Percentiles rank a stretch among this genome's conserved stretches.
These are phyloP conservation scores for Byasa hedistus DNA, from an alignment of 2,888 invertebrate species.

Conservation along the genomic window DNA sequence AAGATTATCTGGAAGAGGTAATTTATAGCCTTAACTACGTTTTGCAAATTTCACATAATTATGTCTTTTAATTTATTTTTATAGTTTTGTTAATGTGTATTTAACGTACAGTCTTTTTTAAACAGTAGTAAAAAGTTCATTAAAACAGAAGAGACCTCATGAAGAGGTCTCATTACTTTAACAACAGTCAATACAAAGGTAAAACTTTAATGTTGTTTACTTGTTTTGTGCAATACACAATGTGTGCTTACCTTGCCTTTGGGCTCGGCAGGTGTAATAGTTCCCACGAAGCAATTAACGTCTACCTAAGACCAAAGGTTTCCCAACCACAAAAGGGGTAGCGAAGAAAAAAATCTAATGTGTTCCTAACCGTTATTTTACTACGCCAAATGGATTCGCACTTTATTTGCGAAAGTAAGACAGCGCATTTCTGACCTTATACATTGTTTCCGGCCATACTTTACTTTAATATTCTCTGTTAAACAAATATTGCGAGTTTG, in stretches of 20 bases:
- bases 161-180: neutral
- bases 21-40: too few species aligned
- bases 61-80: too few species aligned
- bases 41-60: too few species aligned
- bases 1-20: too few species aligned
- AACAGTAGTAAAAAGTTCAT: neutral
- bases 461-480: slow-evolving; percentile 31
- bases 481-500: slow-evolving; percentile 31
- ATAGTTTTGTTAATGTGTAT: too few species aligned
- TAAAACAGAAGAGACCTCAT: neutral
- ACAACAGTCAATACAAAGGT: slow-evolving; percentile 13
- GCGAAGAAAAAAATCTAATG: slow-evolving; percentile 41
- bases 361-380: slow-evolving; percentile 34
- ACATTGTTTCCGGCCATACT: slow-evolving; percentile 31
- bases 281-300: slow-evolving; percentile 77
- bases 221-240: slow-evolving; percentile 58
- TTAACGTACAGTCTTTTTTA: neutral
- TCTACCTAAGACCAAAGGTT: slow-evolving; percentile 63
- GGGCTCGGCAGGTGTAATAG: slow-evolving; percentile 57
- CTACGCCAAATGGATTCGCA: slow-evolving; percentile 22
- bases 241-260: slow-evolving; percentile 42
- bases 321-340: slow-evolving; percentile 58
- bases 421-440: slow-evolving; percentile 11
- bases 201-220: slow-evolving; percentile 35
- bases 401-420: slow-evolving; percentile 22